These are phyloP conservation scores for Meteorus colon DNA, from an alignment of 2,888 invertebrate genomes.

Conservation along the genomic window DNA sequence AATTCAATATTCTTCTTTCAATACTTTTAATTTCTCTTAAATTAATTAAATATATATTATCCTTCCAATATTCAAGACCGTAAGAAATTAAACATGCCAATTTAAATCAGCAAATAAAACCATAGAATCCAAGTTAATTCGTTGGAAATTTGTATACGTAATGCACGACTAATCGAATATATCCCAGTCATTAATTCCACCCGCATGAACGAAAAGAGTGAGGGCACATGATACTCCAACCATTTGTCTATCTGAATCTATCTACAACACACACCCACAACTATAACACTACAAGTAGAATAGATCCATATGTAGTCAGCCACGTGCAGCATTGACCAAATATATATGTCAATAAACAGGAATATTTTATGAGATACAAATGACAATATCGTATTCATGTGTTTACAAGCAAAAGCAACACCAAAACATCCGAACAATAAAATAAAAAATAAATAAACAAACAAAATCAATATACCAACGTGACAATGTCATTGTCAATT, in stretches of 20 bases:
- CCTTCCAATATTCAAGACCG: not conserved
- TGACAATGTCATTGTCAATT: not conserved
- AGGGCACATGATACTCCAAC: not conserved
- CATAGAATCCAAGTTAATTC: conserved; percentile 43
- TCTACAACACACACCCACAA: not conserved
- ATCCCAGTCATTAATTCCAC: conserved; percentile 45
- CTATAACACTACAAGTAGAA: conserved; percentile 33
- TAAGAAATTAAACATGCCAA: not conserved
- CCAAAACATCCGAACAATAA: not conserved
- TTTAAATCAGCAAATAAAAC: conserved; percentile 27
- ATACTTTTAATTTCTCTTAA: not conserved
- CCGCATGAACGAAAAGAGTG: conserved; percentile 2
- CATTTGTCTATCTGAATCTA: not conserved
- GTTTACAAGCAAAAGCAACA: not conserved
- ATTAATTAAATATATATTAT: not conserved
- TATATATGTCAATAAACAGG: conserved; percentile 16
- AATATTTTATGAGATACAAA: conserved; percentile 1
- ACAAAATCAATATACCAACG: not conserved
- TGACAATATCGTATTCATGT: conserved; percentile 29
- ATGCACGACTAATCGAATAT: conserved; percentile 46
- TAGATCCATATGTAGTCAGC: conserved; percentile 28
- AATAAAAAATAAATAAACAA: not conserved
- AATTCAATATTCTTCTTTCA: conserved; percentile 6
- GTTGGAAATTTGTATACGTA: conserved; percentile 48
- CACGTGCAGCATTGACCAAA: conserved; percentile 12